Conservation (phyloP, 2,888 invertebrate species). For the Prenolepis imparis region DNA sequence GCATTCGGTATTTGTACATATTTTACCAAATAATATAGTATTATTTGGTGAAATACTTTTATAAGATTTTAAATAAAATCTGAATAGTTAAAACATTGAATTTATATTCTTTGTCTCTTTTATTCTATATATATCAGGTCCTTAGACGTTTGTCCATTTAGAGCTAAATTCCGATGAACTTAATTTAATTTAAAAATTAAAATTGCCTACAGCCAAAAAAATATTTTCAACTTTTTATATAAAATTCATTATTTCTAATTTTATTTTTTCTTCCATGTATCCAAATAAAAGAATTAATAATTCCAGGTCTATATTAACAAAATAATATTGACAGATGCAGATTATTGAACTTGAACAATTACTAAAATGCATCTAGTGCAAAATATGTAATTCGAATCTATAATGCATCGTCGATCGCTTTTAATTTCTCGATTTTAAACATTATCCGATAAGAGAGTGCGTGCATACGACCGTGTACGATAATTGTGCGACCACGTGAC, state of each 20-base stretch:
- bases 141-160: neutral
- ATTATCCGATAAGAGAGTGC: neutral
- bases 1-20: neutral
- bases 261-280: neutral
- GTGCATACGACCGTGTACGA: slow-evolving; percentile 13
- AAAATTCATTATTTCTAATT: neutral
- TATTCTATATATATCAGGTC: neutral
- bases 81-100: neutral
- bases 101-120: neutral
- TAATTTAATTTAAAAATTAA: neutral
- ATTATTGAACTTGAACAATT: neutral
- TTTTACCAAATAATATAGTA: too few species aligned
- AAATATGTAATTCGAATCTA: neutral
- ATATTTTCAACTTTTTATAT: neutral
- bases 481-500: slow-evolving; percentile 61
- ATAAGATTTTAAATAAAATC: neutral
- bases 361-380: neutral
- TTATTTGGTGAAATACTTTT: slow-evolving; percentile 3
- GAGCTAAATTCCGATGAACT: neutral
- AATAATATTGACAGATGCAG: neutral
- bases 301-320: neutral
- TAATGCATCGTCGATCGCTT: neutral
- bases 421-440: neutral
- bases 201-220: neutral
- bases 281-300: neutral